A percentile compares a stretch with the other conserved stretches of the same genome.
phyloP scores from a whole-genome alignment of 2,888 invertebrate species.

The Kuschelorhynchus macadamiae region DNA sequence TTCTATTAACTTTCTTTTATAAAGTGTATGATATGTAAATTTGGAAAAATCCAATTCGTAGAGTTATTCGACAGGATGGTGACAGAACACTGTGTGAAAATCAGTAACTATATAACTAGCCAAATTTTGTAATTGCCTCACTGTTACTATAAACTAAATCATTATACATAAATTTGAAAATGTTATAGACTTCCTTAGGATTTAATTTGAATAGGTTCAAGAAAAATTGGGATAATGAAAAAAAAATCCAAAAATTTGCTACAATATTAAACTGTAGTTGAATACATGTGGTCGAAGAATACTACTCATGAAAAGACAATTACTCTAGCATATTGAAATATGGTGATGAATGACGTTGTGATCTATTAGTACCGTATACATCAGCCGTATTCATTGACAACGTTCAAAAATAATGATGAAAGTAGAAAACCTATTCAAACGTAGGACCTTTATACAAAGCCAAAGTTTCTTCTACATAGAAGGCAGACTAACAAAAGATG shows the following conservation, averaged over 20 bases:
- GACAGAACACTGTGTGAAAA: no score
- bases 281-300: background rate
- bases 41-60: no score
- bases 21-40: no score
- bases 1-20: no score
- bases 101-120: no score
- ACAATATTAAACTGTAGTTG: conserved; percentile 19
- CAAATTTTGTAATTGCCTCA: no score
- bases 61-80: no score
- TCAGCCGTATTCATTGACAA: conserved; percentile 54
- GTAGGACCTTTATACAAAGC: conserved; percentile 57
- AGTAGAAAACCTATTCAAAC: conserved; percentile 60
- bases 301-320: conserved; percentile 5
- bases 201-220: conserved; percentile 31
- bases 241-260: background rate
- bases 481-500: conserved; percentile 46
- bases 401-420: conserved; percentile 60
- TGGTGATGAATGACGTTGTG: conserved; percentile 51
- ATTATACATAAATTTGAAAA: no score
- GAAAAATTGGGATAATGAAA: background rate
- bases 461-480: conserved; percentile 54
- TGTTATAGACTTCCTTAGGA: conserved; percentile 35
- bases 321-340: conserved; percentile 50
- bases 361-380: conserved; percentile 57
- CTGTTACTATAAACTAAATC: no score